A percentile compares a stretch with the other conserved stretches of the same genome.
Conservation (phyloP, 2,797 vertebrate species). For the Dicrostonyx torquatus region DNA sequence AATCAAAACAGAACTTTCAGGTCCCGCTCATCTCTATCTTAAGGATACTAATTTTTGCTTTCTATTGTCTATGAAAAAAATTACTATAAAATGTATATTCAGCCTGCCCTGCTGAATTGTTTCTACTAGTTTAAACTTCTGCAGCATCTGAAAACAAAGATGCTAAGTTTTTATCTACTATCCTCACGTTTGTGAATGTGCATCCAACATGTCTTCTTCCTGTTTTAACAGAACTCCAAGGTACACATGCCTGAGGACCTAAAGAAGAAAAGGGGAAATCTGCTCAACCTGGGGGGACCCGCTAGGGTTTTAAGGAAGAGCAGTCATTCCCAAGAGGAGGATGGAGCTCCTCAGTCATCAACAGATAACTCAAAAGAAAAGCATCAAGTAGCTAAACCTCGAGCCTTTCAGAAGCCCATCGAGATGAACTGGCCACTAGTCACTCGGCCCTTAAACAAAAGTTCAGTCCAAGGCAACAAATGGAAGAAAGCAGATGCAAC, state of each 20-base stretch:
- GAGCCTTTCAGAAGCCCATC: conserved; percentile 71
- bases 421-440: conserved; percentile 71
- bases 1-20: conserved; percentile 11
- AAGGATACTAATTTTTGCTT: background rate
- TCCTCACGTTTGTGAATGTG: background rate
- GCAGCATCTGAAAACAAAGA: conserved; percentile 60
- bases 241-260: conserved; percentile 40
- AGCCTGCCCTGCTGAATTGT: conserved; percentile 8
- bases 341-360: conserved; percentile 24
- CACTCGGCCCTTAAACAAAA: conserved; percentile 78
- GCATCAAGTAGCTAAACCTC: conserved; percentile 18
- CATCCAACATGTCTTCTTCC: conserved; percentile 79
- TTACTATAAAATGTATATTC: conserved; percentile 28
- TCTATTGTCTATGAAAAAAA: conserved; percentile 8
- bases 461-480: conserved; percentile 62
- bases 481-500: conserved; percentile 77
- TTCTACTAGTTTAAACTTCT: background rate
- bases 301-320: background rate
- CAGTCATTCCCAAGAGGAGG: conserved; percentile 33
- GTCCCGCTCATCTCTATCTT: background rate
- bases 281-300: conserved; percentile 17
- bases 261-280: conserved; percentile 43
- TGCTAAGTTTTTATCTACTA: conserved; percentile 22
- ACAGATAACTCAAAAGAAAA: conserved; percentile 62
- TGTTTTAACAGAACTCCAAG: conserved; percentile 80